A percentile compares a stretch with the other conserved stretches of the same genome.
Conservation (phyloP, 2,113 vertebrate species). For the Macquaria ambigua region DNA sequence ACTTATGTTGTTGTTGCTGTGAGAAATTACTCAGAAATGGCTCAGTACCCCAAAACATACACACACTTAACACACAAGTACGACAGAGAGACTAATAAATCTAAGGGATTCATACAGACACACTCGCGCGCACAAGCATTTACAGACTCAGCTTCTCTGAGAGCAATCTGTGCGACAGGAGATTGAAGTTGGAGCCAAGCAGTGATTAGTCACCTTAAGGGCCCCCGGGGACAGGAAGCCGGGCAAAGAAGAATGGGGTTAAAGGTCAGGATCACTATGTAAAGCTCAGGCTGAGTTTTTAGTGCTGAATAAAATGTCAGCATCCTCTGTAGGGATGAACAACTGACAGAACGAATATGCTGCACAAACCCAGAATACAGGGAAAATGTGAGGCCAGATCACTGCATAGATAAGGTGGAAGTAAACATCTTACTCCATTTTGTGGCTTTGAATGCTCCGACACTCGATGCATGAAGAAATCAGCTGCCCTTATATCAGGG, state of each 20-base stretch:
- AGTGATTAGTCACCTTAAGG: slow-evolving; percentile 52
- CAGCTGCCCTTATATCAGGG: not conserved
- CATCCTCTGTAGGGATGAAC: slow-evolving; percentile 3
- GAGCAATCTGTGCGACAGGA: slow-evolving; percentile 36
- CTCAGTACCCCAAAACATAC: not conserved
- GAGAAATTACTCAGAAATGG: slow-evolving; percentile 33
- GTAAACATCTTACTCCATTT: not conserved
- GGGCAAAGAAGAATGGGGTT: slow-evolving; percentile 45
- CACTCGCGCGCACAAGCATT: slow-evolving; percentile 3
- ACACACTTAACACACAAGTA: slow-evolving; percentile 7
- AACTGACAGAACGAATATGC: slow-evolving; percentile 23
- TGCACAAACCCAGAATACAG: not conserved
- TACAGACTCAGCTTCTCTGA: slow-evolving; percentile 41
- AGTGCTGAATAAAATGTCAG: slow-evolving; percentile 55
- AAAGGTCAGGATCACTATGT: slow-evolving; percentile 56
- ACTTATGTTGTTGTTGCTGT: slow-evolving; percentile 17
- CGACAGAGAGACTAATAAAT: slow-evolving; percentile 41
- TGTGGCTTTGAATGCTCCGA: not conserved
- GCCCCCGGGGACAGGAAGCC: slow-evolving; percentile 16
- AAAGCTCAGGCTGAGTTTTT: slow-evolving; percentile 41
- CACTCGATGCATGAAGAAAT: slow-evolving; percentile 1
- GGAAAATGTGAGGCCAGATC: not conserved
- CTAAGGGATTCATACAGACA: slow-evolving; percentile 42
- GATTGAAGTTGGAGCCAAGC: slow-evolving; percentile 41
- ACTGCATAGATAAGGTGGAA: not conserved